Evolutionary conservation across 2,113 vertebrate genomes (phyloP).

Genomic region (Sceloporus tristichus): DNA sequence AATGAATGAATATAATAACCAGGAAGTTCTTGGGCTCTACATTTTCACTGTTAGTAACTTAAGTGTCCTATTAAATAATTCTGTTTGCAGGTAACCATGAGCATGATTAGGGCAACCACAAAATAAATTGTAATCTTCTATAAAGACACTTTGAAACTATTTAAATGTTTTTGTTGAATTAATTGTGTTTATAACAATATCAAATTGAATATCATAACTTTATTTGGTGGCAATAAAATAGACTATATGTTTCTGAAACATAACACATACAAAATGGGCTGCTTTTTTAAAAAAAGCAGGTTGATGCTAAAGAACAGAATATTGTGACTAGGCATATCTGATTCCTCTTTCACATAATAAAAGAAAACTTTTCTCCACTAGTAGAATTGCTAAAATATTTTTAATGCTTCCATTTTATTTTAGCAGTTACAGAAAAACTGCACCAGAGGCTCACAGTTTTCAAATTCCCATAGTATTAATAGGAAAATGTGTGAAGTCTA

Average conservation of each 20-base stretch:
- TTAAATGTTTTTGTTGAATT: conserved; percentile 27
- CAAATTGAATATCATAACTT: conserved; percentile 3
- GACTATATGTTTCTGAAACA: conserved; percentile 41
- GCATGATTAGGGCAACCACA: not conserved
- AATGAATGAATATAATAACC: not conserved
- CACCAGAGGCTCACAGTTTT: conserved; percentile 57
- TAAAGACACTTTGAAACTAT: conserved; percentile 11
- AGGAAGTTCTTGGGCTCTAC: not conserved
- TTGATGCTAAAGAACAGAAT: not conserved
- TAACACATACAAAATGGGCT: conserved; percentile 27
- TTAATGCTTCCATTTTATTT: conserved; percentile 3
- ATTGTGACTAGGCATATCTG: conserved; percentile 44
- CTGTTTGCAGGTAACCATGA: not conserved
- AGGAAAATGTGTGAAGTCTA: conserved; percentile 60
- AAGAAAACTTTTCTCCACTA: conserved; percentile 13
- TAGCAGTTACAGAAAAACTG: conserved; percentile 24
- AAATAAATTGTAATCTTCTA: not conserved
- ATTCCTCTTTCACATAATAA: conserved; percentile 3
- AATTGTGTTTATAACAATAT: conserved; percentile 24
- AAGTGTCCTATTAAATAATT: not conserved
- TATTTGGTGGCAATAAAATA: conserved; percentile 9
- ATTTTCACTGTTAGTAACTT: not conserved
- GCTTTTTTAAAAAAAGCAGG: conserved; percentile 44
- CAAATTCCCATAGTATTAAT: conserved; percentile 52
- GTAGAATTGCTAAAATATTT: conserved; percentile 64